Conservation (phyloP, 1,140 invertebrate genomes). For the Hypothenemus hampei region DNA sequence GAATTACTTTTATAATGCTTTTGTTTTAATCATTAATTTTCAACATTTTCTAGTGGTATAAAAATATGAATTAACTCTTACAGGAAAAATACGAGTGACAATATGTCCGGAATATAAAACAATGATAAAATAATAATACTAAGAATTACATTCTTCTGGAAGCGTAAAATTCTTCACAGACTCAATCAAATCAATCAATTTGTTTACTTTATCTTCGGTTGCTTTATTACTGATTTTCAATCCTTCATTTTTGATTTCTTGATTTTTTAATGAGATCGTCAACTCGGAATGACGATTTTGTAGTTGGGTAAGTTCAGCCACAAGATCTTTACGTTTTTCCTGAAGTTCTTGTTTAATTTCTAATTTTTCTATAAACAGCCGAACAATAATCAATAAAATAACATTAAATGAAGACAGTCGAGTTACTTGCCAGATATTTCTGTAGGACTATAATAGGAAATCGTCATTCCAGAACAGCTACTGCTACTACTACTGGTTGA, state of each 20-base stretch:
- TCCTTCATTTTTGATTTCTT: conserved; percentile 37
- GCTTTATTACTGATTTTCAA: conserved; percentile 32
- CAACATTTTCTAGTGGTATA: no score
- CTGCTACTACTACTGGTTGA: conserved; percentile 23
- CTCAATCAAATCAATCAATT: conserved; percentile 40
- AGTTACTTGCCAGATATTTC: conserved; percentile 38
- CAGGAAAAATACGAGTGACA: no score
- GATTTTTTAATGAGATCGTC: conserved; percentile 40
- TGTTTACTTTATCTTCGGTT: conserved; percentile 41
- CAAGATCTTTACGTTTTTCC: conserved; percentile 38
- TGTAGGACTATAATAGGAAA: conserved; percentile 34
- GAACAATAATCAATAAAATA: background rate
- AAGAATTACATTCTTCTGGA: conserved; percentile 14
- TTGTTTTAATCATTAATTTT: no score
- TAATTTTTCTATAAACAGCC: conserved; percentile 41
- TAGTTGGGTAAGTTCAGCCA: conserved; percentile 39
- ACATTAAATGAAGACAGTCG: background rate
- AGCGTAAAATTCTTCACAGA: conserved; percentile 30
- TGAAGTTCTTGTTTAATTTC: conserved; percentile 40
- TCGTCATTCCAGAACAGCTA: conserved; percentile 33
- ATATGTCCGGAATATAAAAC: no score
- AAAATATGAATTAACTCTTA: no score
- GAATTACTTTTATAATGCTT: no score
- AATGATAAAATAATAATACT: background rate
- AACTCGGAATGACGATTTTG: conserved; percentile 43